These are phyloP conservation scores for Empidonax alnorum DNA, from an alignment of 2,113 vertebrate species.

Conservation along the genomic window DNA sequence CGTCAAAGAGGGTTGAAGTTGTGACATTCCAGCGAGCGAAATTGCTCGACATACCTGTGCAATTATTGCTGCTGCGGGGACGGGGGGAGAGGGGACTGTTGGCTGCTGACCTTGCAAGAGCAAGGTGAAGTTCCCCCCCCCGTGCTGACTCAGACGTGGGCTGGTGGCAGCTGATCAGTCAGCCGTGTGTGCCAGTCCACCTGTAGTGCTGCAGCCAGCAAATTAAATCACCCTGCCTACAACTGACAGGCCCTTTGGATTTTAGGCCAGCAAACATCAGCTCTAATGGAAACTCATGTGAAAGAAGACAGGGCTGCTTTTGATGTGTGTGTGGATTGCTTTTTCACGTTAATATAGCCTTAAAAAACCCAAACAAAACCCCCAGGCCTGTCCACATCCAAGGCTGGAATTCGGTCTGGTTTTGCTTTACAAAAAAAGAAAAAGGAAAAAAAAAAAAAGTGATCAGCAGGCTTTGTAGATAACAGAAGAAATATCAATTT, in stretches of 20 bases:
- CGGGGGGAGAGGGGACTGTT: neutral
- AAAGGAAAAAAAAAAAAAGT: rapidly evolving
- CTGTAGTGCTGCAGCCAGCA: neutral
- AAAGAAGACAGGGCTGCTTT: neutral
- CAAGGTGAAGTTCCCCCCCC: slow-evolving; percentile 17
- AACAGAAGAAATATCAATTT: neutral
- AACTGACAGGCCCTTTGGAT: neutral
- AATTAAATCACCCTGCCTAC: slow-evolving; percentile 5
- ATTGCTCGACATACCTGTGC: neutral
- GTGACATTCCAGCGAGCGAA: neutral
- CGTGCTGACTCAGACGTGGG: neutral
- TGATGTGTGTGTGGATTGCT: neutral
- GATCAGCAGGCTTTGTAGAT: neutral
- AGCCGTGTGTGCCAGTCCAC: slow-evolving; percentile 21
- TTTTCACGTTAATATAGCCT: neutral
- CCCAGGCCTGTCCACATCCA: neutral
- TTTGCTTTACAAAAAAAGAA: neutral
- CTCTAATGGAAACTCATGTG: neutral
- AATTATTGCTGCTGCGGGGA: neutral
- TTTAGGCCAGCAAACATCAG: neutral
- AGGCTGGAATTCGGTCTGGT: neutral
- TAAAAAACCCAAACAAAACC: rapidly evolving
- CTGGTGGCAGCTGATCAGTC: slow-evolving; percentile 20
- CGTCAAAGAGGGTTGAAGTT: neutral
- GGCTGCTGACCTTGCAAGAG: slow-evolving; percentile 10